These are phyloP conservation scores for Equus przewalskii DNA, from an alignment of 2,113 vertebrate genomes.

Conservation along the genomic window DNA sequence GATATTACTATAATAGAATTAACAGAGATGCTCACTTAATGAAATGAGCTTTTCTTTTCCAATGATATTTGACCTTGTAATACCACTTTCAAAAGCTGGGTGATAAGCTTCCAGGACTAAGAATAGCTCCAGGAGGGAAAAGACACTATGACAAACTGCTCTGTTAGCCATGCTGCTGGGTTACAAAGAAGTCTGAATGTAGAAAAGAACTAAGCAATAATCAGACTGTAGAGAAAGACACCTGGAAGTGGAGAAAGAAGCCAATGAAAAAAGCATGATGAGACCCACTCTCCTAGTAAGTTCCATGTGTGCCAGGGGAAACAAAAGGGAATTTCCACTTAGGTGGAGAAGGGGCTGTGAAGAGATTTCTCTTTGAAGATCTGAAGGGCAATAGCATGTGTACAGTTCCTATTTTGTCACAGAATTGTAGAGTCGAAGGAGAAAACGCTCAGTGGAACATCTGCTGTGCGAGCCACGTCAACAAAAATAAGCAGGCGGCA, in stretches of 20 bases:
- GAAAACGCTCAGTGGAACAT: constrained; percentile 71
- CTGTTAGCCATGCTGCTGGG: not conserved
- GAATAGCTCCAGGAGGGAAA: not conserved
- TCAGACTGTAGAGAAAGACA: not conserved
- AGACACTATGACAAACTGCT: not conserved
- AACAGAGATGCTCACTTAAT: not conserved
- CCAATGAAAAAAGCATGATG: not conserved
- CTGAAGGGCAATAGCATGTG: constrained; percentile 34
- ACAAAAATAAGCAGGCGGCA: constrained; percentile 69
- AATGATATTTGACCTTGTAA: not conserved
- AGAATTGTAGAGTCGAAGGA: constrained; percentile 34
- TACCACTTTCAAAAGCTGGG: not conserved
- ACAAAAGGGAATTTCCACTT: not conserved
- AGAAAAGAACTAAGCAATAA: not conserved
- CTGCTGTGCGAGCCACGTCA: constrained; percentile 69
- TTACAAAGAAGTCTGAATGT: not conserved
- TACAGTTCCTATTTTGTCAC: not conserved
- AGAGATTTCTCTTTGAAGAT: constrained; percentile 54
- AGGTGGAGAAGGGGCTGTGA: not conserved
- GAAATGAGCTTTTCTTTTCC: not conserved
- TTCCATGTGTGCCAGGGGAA: not conserved
- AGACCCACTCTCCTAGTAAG: not conserved
- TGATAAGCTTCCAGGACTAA: not conserved
- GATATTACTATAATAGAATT: not conserved
- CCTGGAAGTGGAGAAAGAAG: not conserved